Evolutionary conservation across 2,888 invertebrate species (phyloP).

Genomic region (Escarpia spicata): DNA sequence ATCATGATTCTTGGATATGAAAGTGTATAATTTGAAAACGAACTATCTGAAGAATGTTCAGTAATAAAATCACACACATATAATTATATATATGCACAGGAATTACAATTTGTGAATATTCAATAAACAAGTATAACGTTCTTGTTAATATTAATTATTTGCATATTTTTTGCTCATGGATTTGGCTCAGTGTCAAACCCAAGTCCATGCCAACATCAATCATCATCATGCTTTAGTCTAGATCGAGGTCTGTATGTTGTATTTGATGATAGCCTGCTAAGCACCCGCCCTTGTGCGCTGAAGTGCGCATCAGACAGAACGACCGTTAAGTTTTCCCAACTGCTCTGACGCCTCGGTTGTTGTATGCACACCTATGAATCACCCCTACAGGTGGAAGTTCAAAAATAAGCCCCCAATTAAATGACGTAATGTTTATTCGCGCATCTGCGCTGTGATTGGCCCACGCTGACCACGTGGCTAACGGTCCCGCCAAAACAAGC

Average conservation of each 20-base stretch:
- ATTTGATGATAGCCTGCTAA: not conserved
- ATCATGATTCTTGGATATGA: too few relatives aligned
- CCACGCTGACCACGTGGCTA: slow-evolving; percentile 48
- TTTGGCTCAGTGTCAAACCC: too few relatives aligned
- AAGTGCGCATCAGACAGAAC: not conserved
- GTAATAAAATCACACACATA: too few relatives aligned
- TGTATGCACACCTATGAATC: slow-evolving; percentile 1
- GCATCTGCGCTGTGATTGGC: slow-evolving; percentile 44
- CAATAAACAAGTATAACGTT: too few relatives aligned
- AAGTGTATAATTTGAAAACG: too few relatives aligned
- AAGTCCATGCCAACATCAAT: too few relatives aligned
- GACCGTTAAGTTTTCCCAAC: slow-evolving; percentile 9
- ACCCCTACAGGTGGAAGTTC: slow-evolving; percentile 12
- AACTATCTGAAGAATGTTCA: too few relatives aligned
- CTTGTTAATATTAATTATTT: too few relatives aligned
- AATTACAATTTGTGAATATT: too few relatives aligned
- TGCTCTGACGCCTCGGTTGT: slow-evolving; percentile 5
- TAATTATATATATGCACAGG: too few relatives aligned
- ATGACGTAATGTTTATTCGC: slow-evolving; percentile 27
- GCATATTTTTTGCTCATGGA: too few relatives aligned
- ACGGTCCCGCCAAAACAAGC: slow-evolving; percentile 56
- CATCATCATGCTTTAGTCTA: not conserved
- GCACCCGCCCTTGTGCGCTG: not conserved
- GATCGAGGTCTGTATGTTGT: not conserved
- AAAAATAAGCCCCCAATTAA: not conserved